A percentile compares a stretch with the other conserved stretches of the same genome.
phyloP scores from a whole-genome alignment of 37 sponge, comb jelly and placozoan genomes.

The Amphimedon queenslandica region DNA sequence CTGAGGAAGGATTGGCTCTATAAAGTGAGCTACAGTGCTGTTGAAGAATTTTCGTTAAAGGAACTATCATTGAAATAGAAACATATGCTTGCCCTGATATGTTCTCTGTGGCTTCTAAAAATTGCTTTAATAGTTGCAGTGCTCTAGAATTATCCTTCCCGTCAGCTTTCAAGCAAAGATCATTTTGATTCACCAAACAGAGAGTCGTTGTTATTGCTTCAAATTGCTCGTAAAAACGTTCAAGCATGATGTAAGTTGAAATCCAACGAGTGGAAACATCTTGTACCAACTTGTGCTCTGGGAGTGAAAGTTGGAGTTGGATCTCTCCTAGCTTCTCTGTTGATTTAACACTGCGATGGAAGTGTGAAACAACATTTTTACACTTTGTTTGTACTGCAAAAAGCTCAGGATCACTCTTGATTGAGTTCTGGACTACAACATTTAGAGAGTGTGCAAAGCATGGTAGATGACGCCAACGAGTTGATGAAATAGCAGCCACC shows the following conservation, averaged over 20 bases:
- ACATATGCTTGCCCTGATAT: not conserved
- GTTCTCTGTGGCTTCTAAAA: no score
- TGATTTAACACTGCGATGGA: not conserved
- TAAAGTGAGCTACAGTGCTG: no score
- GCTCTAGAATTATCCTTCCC: not conserved
- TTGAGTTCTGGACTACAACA: not conserved
- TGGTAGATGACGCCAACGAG: not conserved
- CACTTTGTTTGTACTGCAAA: not conserved
- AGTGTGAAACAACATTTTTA: not conserved
- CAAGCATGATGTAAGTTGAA: no score
- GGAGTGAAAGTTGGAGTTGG: no score
- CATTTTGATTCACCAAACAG: no score
- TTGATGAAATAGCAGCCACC: not conserved
- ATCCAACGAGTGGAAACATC: no score
- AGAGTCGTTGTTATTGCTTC: not conserved
- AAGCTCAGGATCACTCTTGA: not conserved
- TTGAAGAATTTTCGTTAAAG: no score
- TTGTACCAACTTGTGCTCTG: no score
- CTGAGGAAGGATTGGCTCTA: no score
- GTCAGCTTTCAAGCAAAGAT: not conserved
- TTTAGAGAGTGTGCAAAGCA: constrained; percentile 13
- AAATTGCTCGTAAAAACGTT: not conserved
- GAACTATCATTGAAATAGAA: not conserved
- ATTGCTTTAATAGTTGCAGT: not conserved
- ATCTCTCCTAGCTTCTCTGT: no score